Evolutionary conservation across 1,140 invertebrate species (phyloP).

Genomic region (Pogonomyrmex barbatus): DNA sequence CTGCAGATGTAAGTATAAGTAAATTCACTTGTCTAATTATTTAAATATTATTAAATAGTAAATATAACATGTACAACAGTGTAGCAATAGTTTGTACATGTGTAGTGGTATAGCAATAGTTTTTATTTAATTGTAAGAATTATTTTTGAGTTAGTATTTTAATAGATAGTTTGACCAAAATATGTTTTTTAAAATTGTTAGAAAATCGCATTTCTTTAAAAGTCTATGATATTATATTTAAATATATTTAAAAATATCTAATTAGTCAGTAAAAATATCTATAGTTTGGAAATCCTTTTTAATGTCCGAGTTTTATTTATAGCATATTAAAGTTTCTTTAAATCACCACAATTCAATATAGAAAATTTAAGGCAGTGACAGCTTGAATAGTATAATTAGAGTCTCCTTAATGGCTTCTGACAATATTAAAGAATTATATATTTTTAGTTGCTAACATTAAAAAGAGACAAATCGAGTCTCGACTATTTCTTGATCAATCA

Average conservation of each 20-base stretch:
- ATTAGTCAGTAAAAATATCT: no score
- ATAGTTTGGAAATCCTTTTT: neutral
- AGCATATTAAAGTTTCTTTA: neutral
- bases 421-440: constrained; percentile 11
- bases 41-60: neutral
- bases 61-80: neutral
- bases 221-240: neutral
- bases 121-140: neutral
- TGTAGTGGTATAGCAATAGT: neutral
- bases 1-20: neutral
- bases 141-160: neutral
- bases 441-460: neutral
- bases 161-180: neutral
- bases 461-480: neutral
- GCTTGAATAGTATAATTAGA: neutral
- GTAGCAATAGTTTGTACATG: no score
- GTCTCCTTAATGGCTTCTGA: neutral
- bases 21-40: neutral
- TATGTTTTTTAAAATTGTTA: neutral
- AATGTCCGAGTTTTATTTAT: neutral
- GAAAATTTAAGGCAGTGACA: neutral
- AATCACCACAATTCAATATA: neutral
- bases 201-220: neutral
- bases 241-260: neutral
- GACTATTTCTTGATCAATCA: constrained; percentile 45